Evolutionary conservation across 1,140 invertebrate genomes (phyloP), one percentile per base, ranked within the genome.

Genomic region (Pseudomyrmex concolor): DNA sequence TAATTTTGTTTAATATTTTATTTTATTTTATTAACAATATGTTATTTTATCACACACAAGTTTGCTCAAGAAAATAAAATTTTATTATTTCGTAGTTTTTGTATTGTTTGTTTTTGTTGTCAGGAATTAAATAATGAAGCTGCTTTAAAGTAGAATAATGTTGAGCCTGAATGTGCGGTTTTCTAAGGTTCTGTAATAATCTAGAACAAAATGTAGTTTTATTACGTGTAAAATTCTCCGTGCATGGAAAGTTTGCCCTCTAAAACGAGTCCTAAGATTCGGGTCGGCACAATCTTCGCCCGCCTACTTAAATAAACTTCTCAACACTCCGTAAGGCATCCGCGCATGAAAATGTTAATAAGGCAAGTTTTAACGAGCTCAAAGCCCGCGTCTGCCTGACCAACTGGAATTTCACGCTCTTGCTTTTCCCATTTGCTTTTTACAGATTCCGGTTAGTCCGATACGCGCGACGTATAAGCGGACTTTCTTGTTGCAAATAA

Each of bases 291-390:
- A 88, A 89, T 77, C 63, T 83, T 60, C 77, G 57, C 66, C 78
- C 83, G 86, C 81, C 85, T 90, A 91, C 89, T 93, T 89, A 86
- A 89, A 90, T 86, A 90, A 93, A 93, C 89, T 93, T 93, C 84
- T 83, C 84, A 84, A 88, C 88, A 89, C 91, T 93, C 86, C 85
- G 84, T 86, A 83, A 93, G 91, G 92, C 91, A 92, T 92, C 87
- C 86, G 91, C 71, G 90, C 89, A 92, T 92, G 92, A 93, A 93
- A 93, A 93, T 93, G 90, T 93, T 93, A 93, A 93, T 93, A 93
- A 93, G 91, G 86, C 89, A 93, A 93, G 92, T 93, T 93, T 93
- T 93, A 93, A 93, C 91, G 91, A 93, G 92, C 84, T 67, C 64
- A 87, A 85, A 89, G 86, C 81, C 71, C 83, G 80, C 71, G 84